Evolutionary conservation across 2,888 invertebrate species (phyloP).

Genomic region (Fabriciana adippe): DNA sequence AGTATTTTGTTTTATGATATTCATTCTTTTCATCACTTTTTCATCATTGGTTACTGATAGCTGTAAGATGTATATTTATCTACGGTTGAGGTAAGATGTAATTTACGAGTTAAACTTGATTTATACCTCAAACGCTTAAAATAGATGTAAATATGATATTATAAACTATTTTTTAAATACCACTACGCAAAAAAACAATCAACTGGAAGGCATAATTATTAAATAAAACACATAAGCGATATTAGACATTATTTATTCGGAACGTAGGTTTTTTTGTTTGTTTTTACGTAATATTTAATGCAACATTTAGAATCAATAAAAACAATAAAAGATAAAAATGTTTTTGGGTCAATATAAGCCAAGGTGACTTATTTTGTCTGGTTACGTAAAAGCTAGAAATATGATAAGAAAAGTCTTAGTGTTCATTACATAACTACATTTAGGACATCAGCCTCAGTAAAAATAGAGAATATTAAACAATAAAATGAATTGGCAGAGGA

Average conservation of each 20-base stretch:
- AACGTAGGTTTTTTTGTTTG: background rate
- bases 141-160: too few relatives aligned
- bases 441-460: background rate
- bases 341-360: slow-evolving; percentile 16
- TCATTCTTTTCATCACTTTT: slow-evolving; percentile 5
- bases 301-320: background rate
- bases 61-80: too few relatives aligned
- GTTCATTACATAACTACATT: slow-evolving; percentile 35
- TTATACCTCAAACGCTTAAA: too few relatives aligned
- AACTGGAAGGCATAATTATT: background rate
- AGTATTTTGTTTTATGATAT: slow-evolving; percentile 11
- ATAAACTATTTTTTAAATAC: too few relatives aligned
- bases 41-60: too few relatives aligned
- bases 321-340: background rate
- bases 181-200: background rate
- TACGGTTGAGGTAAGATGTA: too few relatives aligned
- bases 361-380: slow-evolving; percentile 28
- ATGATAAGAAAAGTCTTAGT: slow-evolving; percentile 29
- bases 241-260: background rate
- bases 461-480: background rate
- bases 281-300: too few relatives aligned
- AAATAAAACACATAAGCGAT: background rate
- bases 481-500: background rate
- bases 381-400: slow-evolving; percentile 38
- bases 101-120: too few relatives aligned